Evolutionary conservation across 2,888 invertebrate species (phyloP), one percentile per base, ranked within the genome.

Genomic region (Taenaris catops): DNA sequence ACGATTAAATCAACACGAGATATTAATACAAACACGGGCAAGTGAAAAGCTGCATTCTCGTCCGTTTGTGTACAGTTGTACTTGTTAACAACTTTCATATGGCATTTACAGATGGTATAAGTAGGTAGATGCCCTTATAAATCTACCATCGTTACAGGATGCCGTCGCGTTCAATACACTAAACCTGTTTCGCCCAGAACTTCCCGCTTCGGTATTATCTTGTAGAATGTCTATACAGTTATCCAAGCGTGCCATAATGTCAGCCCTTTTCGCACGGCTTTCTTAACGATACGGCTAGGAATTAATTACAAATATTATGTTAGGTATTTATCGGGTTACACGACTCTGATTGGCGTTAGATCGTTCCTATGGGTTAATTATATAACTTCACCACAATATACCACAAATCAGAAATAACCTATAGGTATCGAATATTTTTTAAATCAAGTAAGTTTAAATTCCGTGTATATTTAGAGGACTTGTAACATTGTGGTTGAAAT

Each of bases 141-240:
- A 75, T 65, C 60, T 58, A 48, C 53, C 60, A 48, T 65, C 63
- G 65, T 66, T 63, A 66, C 43, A 59, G 65, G 63, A 76, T 79
- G 67, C 73, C 75, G 53, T 53, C 57, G 70, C 71, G 75, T 69
- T 73, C 75, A 69, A 67, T 67, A 73, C 61, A 70, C 72, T 53
- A 70, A 79, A 79, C 80, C 49, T 73, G 80, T 79, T 74, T 46
- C 49, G 52, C 60, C 58, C 70, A 60, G 65, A 63, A 59, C 78
- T 75, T 76, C 73, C 79, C 71, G 74, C 68, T 71, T 70, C 46
- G 64, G 61, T 65, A 67, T 72, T 63, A 74, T 70, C 67, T 71
- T 60, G 72, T 75, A 76, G 72, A 79, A 75, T 73, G 72, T 56
- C 52, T 65, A 49, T 73, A 81, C 80, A 72, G 80, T 78, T 81